Evolutionary conservation across 2,797 vertebrate genomes (phyloP).

Genomic region (Pteronotus mesoamericanus): DNA sequence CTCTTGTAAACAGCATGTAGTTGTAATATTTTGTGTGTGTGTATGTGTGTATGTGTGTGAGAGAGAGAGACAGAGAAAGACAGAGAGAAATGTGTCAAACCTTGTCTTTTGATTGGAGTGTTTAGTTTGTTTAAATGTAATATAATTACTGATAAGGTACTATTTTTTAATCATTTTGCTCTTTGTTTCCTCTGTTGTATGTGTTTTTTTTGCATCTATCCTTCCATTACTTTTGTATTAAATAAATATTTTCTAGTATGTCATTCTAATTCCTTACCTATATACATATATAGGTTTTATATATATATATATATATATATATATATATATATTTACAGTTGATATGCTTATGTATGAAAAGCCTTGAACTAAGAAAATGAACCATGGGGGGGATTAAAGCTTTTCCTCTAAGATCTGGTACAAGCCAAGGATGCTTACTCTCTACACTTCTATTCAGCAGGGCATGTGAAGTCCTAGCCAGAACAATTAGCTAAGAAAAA

Average conservation of each 20-base stretch:
- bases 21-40: not conserved
- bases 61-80: too few species aligned
- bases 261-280: not conserved
- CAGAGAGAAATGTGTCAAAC: not conserved
- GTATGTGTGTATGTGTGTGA: too few species aligned
- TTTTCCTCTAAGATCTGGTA: not conserved
- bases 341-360: not conserved
- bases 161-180: not conserved
- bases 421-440: not conserved
- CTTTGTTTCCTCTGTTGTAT: not conserved
- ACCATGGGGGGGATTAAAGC: not conserved
- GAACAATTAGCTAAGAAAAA: not conserved
- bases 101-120: not conserved
- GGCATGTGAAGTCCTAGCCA: not conserved
- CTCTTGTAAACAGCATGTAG: too few species aligned
- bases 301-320: too few species aligned
- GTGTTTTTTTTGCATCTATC: not conserved
- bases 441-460: not conserved
- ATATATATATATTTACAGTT: not conserved
- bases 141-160: not conserved
- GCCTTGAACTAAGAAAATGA: not conserved
- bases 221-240: not conserved
- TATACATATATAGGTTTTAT: not conserved
- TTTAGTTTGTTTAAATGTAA: not conserved
- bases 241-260: not conserved